Evolutionary conservation across 1,140 invertebrate genomes (phyloP), one percentile per base, ranked within the genome.

Genomic region (Conopomorpha cramerella): DNA sequence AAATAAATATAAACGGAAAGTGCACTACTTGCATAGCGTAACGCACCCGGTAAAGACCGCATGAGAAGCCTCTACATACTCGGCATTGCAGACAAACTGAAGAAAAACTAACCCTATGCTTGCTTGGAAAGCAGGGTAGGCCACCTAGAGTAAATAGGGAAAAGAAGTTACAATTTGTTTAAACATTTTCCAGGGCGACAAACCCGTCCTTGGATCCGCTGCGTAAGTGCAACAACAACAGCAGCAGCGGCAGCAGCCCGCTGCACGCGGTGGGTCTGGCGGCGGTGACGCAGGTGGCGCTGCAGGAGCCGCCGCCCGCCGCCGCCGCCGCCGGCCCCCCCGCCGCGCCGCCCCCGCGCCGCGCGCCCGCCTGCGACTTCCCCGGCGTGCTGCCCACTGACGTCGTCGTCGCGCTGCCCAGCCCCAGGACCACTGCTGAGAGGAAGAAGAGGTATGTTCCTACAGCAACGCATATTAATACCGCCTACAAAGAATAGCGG

Each of bases 241-340:
- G 4, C 19, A 23, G 10, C 55, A 82, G 81, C 55, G 82, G 81
- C 58, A 79, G 66, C 46, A 78, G 72, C 31, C 74, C 76, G 14
- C 55, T 78, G 36, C 81, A 82, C 55, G 80, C 82, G 36, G 82
- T 85, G 40, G 83, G 84, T 8, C 57, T 85, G 43, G 83, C 83
- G 3, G 83, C 83, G 26, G 82, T 85, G 41, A 80, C 84, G 44
- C 81, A 84, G 47, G 64, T 84, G 41, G 83, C 81, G 19, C 58
- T 68, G 2, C 53, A 56, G 13, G 66, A 73, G 25, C 44, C 30
- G 51, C 15, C 48, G 37, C 14, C 43, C 39, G 19, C 17, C 12
- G 1, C 41, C 41, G 26, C 43, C 38, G 8, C 47, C 43, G 34
- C 47, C 41, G 15, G n/a, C n/a, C n/a, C n/a, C n/a, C 34, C 39